Evolutionary conservation across 2,113 vertebrate genomes (phyloP).

Genomic region (Amblyornis subalaris): DNA sequence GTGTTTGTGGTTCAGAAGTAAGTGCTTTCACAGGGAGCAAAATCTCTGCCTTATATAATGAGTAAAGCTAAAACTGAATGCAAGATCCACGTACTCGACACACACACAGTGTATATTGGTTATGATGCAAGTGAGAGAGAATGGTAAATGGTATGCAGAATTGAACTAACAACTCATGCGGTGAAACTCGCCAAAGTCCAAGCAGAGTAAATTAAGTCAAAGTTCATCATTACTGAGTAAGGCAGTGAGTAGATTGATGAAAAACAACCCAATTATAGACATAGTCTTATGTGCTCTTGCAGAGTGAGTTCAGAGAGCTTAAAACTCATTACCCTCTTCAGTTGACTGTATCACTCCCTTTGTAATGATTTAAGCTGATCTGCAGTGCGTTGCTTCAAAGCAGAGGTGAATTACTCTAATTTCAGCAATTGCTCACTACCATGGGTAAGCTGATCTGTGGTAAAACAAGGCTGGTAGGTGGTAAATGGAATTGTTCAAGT

Average conservation of each 20-base stretch:
- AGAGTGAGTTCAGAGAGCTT: background rate
- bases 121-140: background rate
- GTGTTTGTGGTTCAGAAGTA: background rate
- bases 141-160: background rate
- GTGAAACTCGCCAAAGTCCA: background rate
- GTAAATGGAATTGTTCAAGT: background rate
- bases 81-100: rapidly evolving
- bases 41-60: background rate
- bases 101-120: rapidly evolving
- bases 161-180: background rate
- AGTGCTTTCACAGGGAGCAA: background rate
- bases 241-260: background rate
- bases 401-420: background rate
- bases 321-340: background rate
- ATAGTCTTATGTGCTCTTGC: background rate
- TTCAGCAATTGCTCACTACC: background rate
- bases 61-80: background rate
- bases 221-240: background rate
- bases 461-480: background rate
- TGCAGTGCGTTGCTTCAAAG: background rate
- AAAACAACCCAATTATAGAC: background rate
- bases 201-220: background rate
- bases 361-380: background rate
- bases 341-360: background rate
- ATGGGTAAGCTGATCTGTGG: background rate